A percentile compares a stretch with the other conserved stretches of the same genome.
phyloP scores from a whole-genome alignment of 2,113 vertebrate species.

The Gnathonemus echidnorhynchus region DNA sequence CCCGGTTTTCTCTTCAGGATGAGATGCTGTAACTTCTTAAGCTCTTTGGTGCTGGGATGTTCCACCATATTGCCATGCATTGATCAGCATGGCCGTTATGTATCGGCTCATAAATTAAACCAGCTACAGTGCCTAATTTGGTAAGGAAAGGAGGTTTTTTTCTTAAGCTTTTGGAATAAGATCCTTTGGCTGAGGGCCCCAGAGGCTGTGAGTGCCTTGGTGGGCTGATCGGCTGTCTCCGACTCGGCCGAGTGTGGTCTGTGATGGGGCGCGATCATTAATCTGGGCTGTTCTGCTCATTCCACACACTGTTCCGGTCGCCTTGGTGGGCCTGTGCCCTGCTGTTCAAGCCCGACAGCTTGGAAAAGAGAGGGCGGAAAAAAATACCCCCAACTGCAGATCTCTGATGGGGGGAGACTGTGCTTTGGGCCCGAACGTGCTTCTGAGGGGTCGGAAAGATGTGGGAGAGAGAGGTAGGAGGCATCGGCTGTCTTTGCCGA shows the following conservation, averaged over 20 bases:
- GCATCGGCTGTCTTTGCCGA: not conserved
- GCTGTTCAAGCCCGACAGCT: not conserved
- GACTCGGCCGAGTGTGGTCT: not conserved
- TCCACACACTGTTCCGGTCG: not conserved
- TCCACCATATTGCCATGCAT: not conserved
- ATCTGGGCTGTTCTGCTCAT: not conserved
- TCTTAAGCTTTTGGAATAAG: not conserved
- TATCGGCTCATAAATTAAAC: not conserved
- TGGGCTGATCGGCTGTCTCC: not conserved
- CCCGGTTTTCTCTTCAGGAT: not conserved
- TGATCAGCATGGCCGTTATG: not conserved
- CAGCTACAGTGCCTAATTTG: not conserved
- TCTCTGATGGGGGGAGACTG: not conserved
- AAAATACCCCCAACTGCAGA: not conserved
- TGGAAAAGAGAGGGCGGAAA: not conserved
- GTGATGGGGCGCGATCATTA: not conserved
- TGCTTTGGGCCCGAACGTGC: not conserved
- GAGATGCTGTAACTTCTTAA: no score
- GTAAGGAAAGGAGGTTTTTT: not conserved
- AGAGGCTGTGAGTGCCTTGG: not conserved
- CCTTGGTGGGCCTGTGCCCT: not conserved
- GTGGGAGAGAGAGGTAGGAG: not conserved
- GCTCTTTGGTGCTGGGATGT: not conserved
- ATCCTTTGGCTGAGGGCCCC: not conserved
- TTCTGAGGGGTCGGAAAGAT: not conserved